Percentiles rank a stretch among this genome's conserved stretches.
Conservation (phyloP, 2,888 invertebrate species). For the Sinopyrophorus schimmeli region DNA sequence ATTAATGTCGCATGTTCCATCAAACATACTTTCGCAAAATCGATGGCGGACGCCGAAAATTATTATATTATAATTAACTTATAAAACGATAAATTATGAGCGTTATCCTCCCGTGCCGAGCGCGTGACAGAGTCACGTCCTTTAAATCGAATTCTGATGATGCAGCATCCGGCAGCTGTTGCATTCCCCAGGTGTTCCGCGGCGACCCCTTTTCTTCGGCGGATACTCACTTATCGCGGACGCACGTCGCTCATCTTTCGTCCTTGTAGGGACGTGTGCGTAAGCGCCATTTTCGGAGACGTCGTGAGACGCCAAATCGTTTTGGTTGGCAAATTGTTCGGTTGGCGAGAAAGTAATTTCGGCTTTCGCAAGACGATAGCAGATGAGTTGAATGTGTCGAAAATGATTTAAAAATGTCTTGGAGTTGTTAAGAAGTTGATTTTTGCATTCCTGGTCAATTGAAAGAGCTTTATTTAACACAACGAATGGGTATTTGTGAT, state of each 20-base stretch:
- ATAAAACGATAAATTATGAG: slow-evolving; percentile 16
- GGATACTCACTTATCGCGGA: slow-evolving; percentile 23
- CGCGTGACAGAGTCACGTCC: slow-evolving; percentile 14
- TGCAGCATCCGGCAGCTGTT: slow-evolving; percentile 21
- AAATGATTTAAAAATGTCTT: no score
- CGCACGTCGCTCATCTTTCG: slow-evolving; percentile 22
- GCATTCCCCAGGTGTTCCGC: slow-evolving; percentile 25
- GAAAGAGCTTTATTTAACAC: no score
- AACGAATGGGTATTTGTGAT: no score
- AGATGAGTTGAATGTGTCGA: no score
- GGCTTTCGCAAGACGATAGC: no score
- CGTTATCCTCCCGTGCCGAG: slow-evolving; percentile 4
- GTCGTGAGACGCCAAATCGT: no score
- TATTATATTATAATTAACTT: slow-evolving; percentile 15
- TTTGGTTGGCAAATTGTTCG: no score
- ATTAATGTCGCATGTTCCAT: no score
- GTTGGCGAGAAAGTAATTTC: no score
- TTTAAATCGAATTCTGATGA: slow-evolving; percentile 24
- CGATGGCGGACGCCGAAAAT: slow-evolving; percentile 1
- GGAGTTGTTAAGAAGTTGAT: no score
- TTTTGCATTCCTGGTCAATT: no score
- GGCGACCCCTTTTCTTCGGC: slow-evolving; percentile 5
- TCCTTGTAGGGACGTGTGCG: slow-evolving; percentile 9
- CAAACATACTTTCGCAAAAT: slow-evolving; percentile 11
- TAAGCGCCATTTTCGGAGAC: slow-evolving; percentile 9